Evolutionary conservation across 2,113 vertebrate genomes (phyloP), one percentile per base, ranked within the genome.

Genomic region (Myotis davidii): DNA sequence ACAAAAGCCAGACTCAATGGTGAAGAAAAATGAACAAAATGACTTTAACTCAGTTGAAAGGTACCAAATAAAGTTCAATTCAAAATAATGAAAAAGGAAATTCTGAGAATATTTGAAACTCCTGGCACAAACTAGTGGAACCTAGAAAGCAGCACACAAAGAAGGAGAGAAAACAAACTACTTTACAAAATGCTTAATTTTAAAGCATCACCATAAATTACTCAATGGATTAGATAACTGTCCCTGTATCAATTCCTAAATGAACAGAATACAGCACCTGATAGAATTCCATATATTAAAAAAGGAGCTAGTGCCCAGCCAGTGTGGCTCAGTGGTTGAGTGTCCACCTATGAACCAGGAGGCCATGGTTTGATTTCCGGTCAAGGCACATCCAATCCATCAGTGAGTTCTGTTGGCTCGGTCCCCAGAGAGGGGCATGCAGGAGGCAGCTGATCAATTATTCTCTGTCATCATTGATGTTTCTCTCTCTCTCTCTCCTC

Each of bases 21-120:
- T 10, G 7, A 90, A 42, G n/a, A 23, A 90, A 90, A 90, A 85
- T 93, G 23, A 90, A 50, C 16, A 92, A 78, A 69, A 85, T 37
- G 32, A 79, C n/a, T 90, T 83, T 81, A 74, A 65, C 21, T 85
- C 25, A 29, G 67, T 14, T 67, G 48, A 48, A 74, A 91, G 52
- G 39, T 37, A 76, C 48, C 32, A 92, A 88, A 82, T 77, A 61
- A 86, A 32, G 37, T 65, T 52, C 25, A 37, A 65, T 45, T 85
- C 37, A 90, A 74, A 48, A 69, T 14, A 88, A 88, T 59, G 67
- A 74, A 91, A 87, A 94, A 78, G 29, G 21, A 91, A 73, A 73
- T 86, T 86, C 67, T 61, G 39, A 86, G 52, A 73, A 70, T 34
- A 87, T 16, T 64, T 72, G 34, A 61, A 94, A 77, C 23, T 69